Evolutionary conservation across 2,888 invertebrate genomes (phyloP), one percentile per base, ranked within the genome.

Genomic region (Linnaemya vulpina): DNA sequence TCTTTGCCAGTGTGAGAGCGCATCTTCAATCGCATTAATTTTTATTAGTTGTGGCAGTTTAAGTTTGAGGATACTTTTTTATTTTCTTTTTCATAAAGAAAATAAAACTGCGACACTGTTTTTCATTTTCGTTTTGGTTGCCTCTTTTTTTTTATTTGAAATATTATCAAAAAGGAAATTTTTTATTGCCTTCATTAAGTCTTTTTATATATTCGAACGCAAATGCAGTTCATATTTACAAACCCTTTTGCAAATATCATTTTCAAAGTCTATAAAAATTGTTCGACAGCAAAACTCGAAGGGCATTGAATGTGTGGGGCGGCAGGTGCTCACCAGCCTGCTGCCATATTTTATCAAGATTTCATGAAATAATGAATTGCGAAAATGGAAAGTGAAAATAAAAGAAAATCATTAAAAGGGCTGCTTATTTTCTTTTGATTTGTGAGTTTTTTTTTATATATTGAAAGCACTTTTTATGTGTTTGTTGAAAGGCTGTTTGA

Each of bases 131-230:
- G 63, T 38, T 25, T 22, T 65, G 35, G 15, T 20, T 30, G 49
- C 38, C 25, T 49, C 20, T 62, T 71, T 67, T 67, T 10, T 30
- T 30, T 30, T n/a, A n/a, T 2, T 30, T 30, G 30, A 30, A 30
- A 22, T 71, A 78, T 62, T 62, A 20, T 40, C 62, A 53, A 40
- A 65, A 76, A 55, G 38, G 17, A 62, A 65, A 63, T 53, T 79
- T 79, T 63, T 22, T 73, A 79, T 79, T 79, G 63, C 63, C 53
- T 73, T 79, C 55, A 79, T 79, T 79, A 55, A n/a, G n/a, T 9
- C 63, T 55, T 73, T 79, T 71, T 7, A 79, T 73, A n/a, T n/a
- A n/a, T n/a, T n/a, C n/a, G n/a, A 38, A 22, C 5, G 22, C 25
- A 35, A 73, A 79, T 55, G n/a, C 38, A 25, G n/a, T 46, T 70